Evolutionary conservation across 2,797 vertebrate species (phyloP), one percentile per base, ranked within the genome.

Genomic region (Gymnopithys bicolor): DNA sequence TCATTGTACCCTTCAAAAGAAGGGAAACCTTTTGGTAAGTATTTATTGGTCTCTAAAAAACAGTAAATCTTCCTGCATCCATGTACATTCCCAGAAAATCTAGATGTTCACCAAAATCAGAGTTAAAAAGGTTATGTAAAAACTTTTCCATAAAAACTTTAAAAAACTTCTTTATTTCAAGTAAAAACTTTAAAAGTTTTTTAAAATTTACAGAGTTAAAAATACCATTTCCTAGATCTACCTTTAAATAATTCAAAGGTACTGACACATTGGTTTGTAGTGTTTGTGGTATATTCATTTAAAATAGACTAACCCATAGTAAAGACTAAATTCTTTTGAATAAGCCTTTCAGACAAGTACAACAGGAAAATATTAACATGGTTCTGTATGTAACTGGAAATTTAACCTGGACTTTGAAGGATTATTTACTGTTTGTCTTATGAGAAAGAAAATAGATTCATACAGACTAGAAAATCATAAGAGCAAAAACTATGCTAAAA

Each of bases 361-460:
- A 69, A 43, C 7, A 35, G 53, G 51, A 77, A 89, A 84, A 68
- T 59, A 62, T 30, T 84, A 64, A 62, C 10, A 13, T 0, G 0
- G 3, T 28, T 86, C 86, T 71, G 8, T 77, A 59, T 2, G 2
- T 67, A 48, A 13, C 18, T 10, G 24, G 74, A 43, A 81, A 77
- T 37, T 58, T 24, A 82, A 79, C 84, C 15, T 11, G 4, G 35
- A 82, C 35, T 88, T 76, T 9, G 35, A 37, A 37, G 19, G 24
- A 84, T 49, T 68, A 75, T 80, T 94, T 87, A 83, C n/a, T 75
- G 18, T 10, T 59, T 67, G 83, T 71, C 64, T 75, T 77, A 64
- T 39, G 28, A 78, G 45, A 77, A 93, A 81, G 46, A 91, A 89
- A 94, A 90, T 79, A 81, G 87, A 91, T 66, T 84, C 9, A 80